A percentile compares a stretch with the other conserved stretches of the same genome.
These are phyloP conservation scores for Penaeus monodon DNA, from an alignment of 2,888 invertebrate genomes.

Conservation along the genomic window DNA sequence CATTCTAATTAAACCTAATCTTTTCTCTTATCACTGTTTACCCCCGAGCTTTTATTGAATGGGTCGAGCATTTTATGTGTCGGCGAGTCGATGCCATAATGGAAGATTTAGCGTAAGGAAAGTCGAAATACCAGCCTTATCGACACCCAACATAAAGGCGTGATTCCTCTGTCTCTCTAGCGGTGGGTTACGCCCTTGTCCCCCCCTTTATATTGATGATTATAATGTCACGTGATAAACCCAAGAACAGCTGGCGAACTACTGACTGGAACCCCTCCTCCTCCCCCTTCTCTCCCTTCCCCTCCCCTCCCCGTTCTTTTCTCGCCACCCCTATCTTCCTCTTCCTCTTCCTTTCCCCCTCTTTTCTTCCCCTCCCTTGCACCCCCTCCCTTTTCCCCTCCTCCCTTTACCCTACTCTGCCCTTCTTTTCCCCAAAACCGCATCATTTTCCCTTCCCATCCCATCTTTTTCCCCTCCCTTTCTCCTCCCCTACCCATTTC, in stretches of 20 bases:
- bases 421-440: too few species aligned
- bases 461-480: too few species aligned
- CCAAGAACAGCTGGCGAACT: slow-evolving; percentile 18
- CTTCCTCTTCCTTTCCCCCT: not conserved
- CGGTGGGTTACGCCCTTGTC: not conserved
- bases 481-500: too few species aligned
- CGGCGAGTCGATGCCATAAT: not conserved
- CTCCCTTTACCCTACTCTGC: too few species aligned
- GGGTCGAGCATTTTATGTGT: slow-evolving; percentile 29
- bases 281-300: not conserved
- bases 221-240: slow-evolving; percentile 34
- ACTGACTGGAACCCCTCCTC: not conserved
- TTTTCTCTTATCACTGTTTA: slow-evolving; percentile 35
- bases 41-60: slow-evolving; percentile 36
- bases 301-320: not conserved
- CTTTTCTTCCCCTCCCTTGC: not conserved
- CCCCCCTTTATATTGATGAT: not conserved
- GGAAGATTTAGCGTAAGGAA: not conserved
- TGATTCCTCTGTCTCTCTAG: not conserved
- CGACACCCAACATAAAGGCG: not conserved
- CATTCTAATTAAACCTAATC: slow-evolving; percentile 39
- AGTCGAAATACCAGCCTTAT: not conserved
- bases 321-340: not conserved
- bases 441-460: too few species aligned
- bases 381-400: not conserved